phyloP scores from a whole-genome alignment of 2,113 vertebrate genomes.

The Riparia riparia region DNA sequence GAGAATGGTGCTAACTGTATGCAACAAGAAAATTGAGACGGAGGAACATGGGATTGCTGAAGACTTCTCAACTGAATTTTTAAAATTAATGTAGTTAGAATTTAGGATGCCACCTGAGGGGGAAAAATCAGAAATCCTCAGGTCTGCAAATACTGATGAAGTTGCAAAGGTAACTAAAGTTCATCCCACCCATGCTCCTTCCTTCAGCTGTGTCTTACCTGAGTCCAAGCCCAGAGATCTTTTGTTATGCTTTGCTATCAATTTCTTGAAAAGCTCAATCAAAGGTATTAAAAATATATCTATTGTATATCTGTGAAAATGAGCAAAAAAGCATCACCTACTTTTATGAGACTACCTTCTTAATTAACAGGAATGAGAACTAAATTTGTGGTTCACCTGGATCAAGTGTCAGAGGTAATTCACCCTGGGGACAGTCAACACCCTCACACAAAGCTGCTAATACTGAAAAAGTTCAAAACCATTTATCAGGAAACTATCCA shows the following conservation, averaged over 20 bases:
- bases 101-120: not conserved
- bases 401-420: not conserved
- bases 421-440: not conserved
- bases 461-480: not conserved
- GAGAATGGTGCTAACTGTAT: not conserved
- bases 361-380: not conserved
- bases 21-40: not conserved
- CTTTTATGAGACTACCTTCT: not conserved
- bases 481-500: not conserved
- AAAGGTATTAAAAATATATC: not conserved
- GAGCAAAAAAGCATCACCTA: not conserved
- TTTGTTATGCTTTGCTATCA: not conserved
- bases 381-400: not conserved
- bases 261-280: not conserved
- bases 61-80: not conserved
- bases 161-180: not conserved
- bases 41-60: not conserved
- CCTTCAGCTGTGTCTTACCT: not conserved
- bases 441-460: not conserved
- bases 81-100: not conserved
- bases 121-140: not conserved
- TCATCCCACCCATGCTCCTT: not conserved
- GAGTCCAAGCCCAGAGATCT: not conserved
- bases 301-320: not conserved
- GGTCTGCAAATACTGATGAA: not conserved